Evolutionary conservation across 2,888 invertebrate species (phyloP), one percentile per base, ranked within the genome.

Genomic region (Callyntrura guangdongensis): DNA sequence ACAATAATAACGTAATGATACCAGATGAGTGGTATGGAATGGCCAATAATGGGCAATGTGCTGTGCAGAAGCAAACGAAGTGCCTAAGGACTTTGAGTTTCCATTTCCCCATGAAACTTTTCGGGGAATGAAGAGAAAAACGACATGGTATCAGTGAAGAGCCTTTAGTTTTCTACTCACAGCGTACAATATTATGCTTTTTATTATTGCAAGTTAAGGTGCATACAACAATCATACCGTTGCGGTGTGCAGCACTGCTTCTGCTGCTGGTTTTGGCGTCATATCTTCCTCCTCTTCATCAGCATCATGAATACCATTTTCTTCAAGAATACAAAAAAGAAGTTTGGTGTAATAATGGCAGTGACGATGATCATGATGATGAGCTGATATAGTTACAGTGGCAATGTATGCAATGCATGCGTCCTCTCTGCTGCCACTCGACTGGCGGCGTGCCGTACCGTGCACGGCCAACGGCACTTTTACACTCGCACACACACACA

Each of bases 1-100:
- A 77, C 74, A 74, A 82, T 83, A 89, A 89, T 89, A 89, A 83
- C 83, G 17, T 64, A 83, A 89, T 89, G 89, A 84, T 84, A 89
- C 45, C 77, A 77, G 89, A 83, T 89, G 89, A 83, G 74, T 74
- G 53, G 89, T 77, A 53, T 81, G 56, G 81, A 87, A 89, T 77
- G 77, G 89, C 77, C 89, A 84, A 84, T 83, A 82, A 88, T 72
- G 72, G 82, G 25, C 36, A 74, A 74, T 79, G 67, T 81, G 79
- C 79, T 79, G n/a, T n/a, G 69, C 14, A 81, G 20, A 49, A 87
- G 81, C 69, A 87, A 25, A 22, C 53, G 81, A 64, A 64, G 49
- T 36, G 85, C 85, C 59, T 27, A 59, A 81, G 69, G 56, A 59
- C 72, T 53, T 64, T 69, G 8, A 56, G 17, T 9, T 14, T 49